Base-by-base conservation (phyloP, 1,140 invertebrate genomes). In the Drosophila eugracilis region DNA sequence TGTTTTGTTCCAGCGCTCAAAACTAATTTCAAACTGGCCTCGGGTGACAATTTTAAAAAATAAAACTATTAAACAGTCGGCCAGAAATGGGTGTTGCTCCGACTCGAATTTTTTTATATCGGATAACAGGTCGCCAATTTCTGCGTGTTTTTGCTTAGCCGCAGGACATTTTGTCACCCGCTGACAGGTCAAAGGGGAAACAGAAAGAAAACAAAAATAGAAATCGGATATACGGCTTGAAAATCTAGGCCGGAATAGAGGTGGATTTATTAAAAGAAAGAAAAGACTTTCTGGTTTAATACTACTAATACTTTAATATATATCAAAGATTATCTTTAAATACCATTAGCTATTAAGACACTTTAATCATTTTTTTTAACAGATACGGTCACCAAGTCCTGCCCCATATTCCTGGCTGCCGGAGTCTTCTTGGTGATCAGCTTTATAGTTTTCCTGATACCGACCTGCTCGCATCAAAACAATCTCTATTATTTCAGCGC, bases 371-470 rank as follows among this genome's bases (percentile, higher is more conserved):
- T 9, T 3, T 5, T 34, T 28, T 47, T 70, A 60, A 19, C 90
- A 96, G 95, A 95, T 92, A 94, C 95, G 6, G 94, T 95, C 14
- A 95, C 94, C 17, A 94, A 94, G 79, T 95, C 95, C 3, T 94
- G 94, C 7, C 91, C 91, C 4, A 93, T 94, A 54, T 95, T 95
- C 88, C 93, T 95, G 85, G 92, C 95, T 60, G 89, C 93, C 12
- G 94, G 94, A 2, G 93, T 94, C 19, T 78, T 93, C 34, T 91
- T 95, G 15, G 90, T 95, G 55, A 92, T 94, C 60, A 92, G 93
- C 62, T 95, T 94, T 32, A 93, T 95, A 78, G 92, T 95, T 52
- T 94, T 94, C 52, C 93, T 94, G 74, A 92, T 94, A 26, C 92
- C 93, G n/a, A 91, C 91, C 0, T 85, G 94, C 93, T 71, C 93